Base-by-base conservation (phyloP, 2,888 invertebrate species). In the Pandemis cinnamomeana region DNA sequence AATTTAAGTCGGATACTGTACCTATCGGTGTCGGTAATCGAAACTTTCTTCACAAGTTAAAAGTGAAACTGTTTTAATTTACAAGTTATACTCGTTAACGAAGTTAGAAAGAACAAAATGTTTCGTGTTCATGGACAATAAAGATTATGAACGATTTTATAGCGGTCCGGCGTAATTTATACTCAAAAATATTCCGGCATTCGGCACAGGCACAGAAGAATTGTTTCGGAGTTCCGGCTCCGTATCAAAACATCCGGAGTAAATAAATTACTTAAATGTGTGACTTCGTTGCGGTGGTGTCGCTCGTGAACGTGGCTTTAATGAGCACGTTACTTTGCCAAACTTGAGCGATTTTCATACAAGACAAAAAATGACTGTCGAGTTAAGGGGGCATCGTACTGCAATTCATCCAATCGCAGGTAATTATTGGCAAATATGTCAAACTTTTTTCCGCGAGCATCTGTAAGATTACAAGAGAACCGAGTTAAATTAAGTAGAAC, bases 221-320 rank as follows among this genome's bases (percentile, higher is more conserved):
- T 74, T 74, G 74, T 74, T 71, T 74, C 46, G 11, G n/a, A 66
- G 70, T 74, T 71, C 74, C 70, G 70, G 74, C 11, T 46, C 46
- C 61, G 55, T 70, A 74, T 74, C 74, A 74, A 62, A 74, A 71
- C 74, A 74, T 71, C 74, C 74, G 74, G 46, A 67, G 46, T 55
- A 71, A 62, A 71, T 74, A 74, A 74, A 71, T 74, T 71, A 74
- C 71, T 71, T 74, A 70, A 71, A 74, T 71, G 71, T 71, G 74
- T 67, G 70, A 70, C 53, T 67, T 62, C 53, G 44, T 46, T 70
- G 70, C 55, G 67, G 20, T 42, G 44, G 69, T 66, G 55, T 60
- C 64, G 73, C 58, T 60, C 13, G 15, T 51, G 60, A 44, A 67
- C 64, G 66, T 27, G 51, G 0, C 58, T 58, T 15, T 55, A 55